Base-by-base conservation (phyloP, 2,888 invertebrate genomes). In the Trichogramma evanescens region DNA sequence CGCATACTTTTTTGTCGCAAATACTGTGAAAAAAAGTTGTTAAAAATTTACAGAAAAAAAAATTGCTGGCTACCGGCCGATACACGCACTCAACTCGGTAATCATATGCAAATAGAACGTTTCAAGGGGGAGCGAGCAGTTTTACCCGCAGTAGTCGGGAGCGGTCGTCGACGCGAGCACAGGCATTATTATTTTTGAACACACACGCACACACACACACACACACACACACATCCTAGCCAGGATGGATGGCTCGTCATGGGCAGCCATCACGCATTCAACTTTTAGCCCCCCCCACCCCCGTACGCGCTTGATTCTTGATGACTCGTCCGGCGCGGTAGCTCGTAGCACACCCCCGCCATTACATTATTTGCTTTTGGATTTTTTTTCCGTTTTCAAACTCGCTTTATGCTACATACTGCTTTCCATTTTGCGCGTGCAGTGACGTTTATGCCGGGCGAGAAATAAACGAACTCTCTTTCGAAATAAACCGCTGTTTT, bases 221-320 rank as follows among this genome's bases (percentile, higher is more conserved):
- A 2, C 13, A 13, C 13, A 26, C 26, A 26, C 3, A 26, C 26
- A 26, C 26, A 26, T 26, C 26, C 65, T 64, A 65, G 67, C 64
- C 67, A 67, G 65, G 66, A 64, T 64, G 55, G 66, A 67, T 63
- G 59, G 61, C 64, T 61, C 26, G 26, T 26, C 65, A 58, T 58
- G 53, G 66, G 67, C 67, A 65, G 70, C 71, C 71, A 71, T 71
- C 68, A 61, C 68, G 67, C 62, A 57, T 65, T 26, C 62, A 64
- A 58, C 59, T 64, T 63, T 61, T 26, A 59, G 9, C 58, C 58
- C 63, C 66, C 62, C 49, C 61, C 50, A 4, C 9, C 42, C 44
- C 38, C 39, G 2, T 50, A 10, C 45, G 38, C 38, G 26, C 26
- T 26, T 26, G 26, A 26, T 26, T 26, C 3, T 26, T 26, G 26